A percentile compares a stretch with the other conserved stretches of the same genome.
Evolutionary conservation across 2,797 vertebrate genomes (phyloP).

Genomic region (Eptatretus atami): DNA sequence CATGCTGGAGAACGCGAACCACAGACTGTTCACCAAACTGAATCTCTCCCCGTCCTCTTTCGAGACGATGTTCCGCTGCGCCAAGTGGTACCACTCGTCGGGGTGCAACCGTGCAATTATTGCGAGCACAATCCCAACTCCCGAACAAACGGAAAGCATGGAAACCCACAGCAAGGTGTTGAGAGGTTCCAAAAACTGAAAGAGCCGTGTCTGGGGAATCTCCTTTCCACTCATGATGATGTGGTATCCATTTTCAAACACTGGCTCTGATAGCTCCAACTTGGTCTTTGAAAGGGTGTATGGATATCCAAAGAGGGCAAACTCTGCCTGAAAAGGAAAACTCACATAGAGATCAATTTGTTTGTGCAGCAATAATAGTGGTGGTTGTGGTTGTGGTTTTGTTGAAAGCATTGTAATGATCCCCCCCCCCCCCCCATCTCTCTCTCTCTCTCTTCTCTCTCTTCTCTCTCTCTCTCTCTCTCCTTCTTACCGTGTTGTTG

Average conservation of each 20-base stretch:
- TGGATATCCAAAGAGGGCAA: slow-evolving; percentile 4
- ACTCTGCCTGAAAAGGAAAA: neutral
- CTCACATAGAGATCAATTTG: neutral
- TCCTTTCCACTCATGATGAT: slow-evolving; percentile 5
- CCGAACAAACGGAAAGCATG: neutral
- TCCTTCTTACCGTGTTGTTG: no score
- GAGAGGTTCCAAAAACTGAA: slow-evolving; percentile 4
- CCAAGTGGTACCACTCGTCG: slow-evolving; percentile 4
- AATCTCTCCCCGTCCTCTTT: slow-evolving; percentile 1
- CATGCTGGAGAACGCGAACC: neutral
- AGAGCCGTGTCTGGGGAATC: neutral
- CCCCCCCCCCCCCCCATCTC: neutral
- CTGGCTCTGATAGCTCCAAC: neutral
- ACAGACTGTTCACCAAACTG: slow-evolving; percentile 1
- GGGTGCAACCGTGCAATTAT: slow-evolving; percentile 1
- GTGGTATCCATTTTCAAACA: slow-evolving; percentile 3
- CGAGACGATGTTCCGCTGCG: slow-evolving; percentile 2
- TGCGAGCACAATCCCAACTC: neutral
- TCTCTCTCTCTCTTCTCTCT: no score
- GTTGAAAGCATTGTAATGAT: neutral
- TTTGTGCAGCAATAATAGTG: neutral
- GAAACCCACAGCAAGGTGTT: slow-evolving; percentile 4
- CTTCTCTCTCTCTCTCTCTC: no score
- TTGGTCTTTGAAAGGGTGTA: neutral
- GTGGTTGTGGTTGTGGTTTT: neutral